Evolutionary conservation across 2,797 vertebrate species (phyloP).

Genomic region (Neomorphus geoffroyi): DNA sequence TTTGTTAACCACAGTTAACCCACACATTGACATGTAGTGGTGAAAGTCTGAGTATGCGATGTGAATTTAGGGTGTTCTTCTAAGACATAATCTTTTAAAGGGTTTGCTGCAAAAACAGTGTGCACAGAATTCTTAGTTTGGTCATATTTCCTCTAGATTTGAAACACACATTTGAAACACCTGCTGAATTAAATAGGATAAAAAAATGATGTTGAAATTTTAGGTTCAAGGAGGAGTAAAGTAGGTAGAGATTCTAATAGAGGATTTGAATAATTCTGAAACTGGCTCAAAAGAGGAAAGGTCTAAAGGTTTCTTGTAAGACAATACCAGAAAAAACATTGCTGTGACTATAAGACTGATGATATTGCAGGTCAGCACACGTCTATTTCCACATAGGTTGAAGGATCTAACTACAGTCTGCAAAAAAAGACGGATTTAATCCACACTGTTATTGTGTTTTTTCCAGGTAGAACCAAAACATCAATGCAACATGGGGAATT

Average conservation of each 20-base stretch:
- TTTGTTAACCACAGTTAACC: background rate
- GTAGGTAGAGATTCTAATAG: background rate
- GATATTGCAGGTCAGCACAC: background rate
- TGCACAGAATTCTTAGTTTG: background rate
- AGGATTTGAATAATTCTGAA: background rate
- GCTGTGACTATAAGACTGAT: background rate
- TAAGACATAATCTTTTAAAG: background rate
- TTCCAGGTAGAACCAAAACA: background rate
- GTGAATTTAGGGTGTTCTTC: background rate
- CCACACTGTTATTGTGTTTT: background rate
- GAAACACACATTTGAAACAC: background rate
- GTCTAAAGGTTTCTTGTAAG: background rate
- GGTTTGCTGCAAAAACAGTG: background rate
- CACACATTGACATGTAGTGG: background rate
- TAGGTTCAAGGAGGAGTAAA: background rate
- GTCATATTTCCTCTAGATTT: background rate
- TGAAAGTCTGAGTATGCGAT: background rate
- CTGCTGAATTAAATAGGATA: background rate
- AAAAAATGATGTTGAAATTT: background rate
- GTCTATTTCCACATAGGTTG: background rate
- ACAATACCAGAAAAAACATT: fast-evolving
- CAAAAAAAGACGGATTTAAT: background rate
- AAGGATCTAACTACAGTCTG: background rate
- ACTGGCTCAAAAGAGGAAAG: background rate
- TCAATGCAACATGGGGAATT: background rate